phyloP scores from a whole-genome alignment of 30 jellyfish, hydroid and myxozoan species.

The Chrysaora quinquecirrha region DNA sequence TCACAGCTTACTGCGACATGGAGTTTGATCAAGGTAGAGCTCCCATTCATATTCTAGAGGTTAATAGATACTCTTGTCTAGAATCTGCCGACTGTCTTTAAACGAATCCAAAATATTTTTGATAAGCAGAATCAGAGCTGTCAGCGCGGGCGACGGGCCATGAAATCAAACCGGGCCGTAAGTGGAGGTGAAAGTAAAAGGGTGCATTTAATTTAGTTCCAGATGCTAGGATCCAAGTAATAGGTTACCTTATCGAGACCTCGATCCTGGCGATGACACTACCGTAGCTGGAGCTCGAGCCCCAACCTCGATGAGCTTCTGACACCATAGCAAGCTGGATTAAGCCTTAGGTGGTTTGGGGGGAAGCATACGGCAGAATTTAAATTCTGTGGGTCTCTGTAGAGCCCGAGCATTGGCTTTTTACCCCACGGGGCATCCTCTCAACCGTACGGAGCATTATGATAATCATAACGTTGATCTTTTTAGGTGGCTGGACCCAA shows the following conservation, averaged over 20 bases:
- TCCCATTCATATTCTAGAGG: too few species aligned
- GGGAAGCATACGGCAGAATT: not conserved
- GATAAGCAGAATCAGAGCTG: too few species aligned
- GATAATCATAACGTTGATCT: not conserved
- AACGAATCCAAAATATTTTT: not conserved
- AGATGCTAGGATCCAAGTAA: too few species aligned
- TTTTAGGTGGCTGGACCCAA: not conserved
- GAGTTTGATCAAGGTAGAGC: constrained; percentile 2
- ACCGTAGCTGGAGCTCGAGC: too few species aligned
- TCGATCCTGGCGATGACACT: too few species aligned
- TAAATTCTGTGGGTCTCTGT: not conserved
- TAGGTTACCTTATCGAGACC: too few species aligned
- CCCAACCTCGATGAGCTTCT: too few species aligned
- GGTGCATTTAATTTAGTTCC: too few species aligned
- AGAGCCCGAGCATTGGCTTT: not conserved
- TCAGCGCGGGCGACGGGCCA: too few species aligned
- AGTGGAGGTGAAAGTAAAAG: too few species aligned
- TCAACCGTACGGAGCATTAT: not conserved
- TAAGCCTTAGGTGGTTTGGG: not conserved
- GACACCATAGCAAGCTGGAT: not conserved
- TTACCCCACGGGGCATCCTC: not conserved
- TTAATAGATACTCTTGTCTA: too few species aligned
- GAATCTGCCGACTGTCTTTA: too few species aligned
- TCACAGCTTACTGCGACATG: not conserved
- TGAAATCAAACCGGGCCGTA: not conserved